These are phyloP conservation scores for Gymnothorax reevesii DNA, from an alignment of 2,797 vertebrate species.

Conservation along the genomic window DNA sequence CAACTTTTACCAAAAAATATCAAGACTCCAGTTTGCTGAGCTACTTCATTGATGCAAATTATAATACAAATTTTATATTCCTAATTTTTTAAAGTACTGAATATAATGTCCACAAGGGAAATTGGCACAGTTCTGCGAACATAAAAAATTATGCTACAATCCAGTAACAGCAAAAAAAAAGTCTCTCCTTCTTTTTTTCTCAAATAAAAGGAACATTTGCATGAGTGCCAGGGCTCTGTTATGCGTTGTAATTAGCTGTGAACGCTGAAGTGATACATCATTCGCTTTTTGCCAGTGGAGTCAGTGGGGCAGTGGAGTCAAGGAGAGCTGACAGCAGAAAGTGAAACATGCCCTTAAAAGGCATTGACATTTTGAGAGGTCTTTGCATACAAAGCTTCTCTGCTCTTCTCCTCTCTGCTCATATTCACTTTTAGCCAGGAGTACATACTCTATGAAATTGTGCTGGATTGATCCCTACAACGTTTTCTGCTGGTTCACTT, in stretches of 20 bases:
- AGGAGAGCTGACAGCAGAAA: constrained; percentile 56
- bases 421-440: constrained; percentile 42
- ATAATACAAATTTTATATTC: not conserved
- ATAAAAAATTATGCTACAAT: not conserved
- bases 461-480: constrained; percentile 13
- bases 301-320: constrained; percentile 54
- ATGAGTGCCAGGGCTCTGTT: not conserved
- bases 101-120: not conserved
- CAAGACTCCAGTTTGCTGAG: not conserved
- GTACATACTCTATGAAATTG: constrained; percentile 15
- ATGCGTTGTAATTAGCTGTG: constrained; percentile 19
- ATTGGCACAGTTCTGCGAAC: not conserved
- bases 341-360: constrained; percentile 75
- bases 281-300: constrained; percentile 38
- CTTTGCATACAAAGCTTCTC: constrained; percentile 49
- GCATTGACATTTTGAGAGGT: constrained; percentile 54
- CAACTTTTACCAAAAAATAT: not conserved
- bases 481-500: not conserved
- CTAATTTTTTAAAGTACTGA: no score
- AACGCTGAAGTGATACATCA: constrained; percentile 15
- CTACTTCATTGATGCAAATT: not conserved
- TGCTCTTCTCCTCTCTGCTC: constrained; percentile 53
- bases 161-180: not conserved
- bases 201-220: not conserved
- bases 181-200: not conserved